These are phyloP conservation scores for Falco cherrug DNA, from an alignment of 2,797 vertebrate genomes.

Conservation along the genomic window DNA sequence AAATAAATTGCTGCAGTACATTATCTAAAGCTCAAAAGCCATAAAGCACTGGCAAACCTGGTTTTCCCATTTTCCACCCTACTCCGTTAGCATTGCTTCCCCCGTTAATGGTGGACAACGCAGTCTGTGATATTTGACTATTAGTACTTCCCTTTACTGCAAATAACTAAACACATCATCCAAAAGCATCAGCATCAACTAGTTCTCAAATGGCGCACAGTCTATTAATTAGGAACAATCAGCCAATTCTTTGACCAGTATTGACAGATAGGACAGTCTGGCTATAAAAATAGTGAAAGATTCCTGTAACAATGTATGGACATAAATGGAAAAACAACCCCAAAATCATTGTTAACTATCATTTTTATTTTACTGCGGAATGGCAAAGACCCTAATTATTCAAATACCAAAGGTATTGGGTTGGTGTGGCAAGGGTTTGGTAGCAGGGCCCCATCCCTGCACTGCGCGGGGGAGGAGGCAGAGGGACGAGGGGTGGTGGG, in stretches of 20 bases:
- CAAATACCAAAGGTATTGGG: not conserved
- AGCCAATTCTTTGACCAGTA: not conserved
- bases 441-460: no score
- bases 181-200: not conserved
- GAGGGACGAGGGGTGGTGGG: not conserved
- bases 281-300: not conserved
- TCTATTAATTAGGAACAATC: not conserved
- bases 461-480: no score
- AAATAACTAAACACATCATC: not conserved
- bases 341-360: not conserved
- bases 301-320: not conserved
- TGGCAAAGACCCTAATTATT: not conserved
- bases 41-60: not conserved
- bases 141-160: not conserved
- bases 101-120: not conserved
- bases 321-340: not conserved
- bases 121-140: not conserved
- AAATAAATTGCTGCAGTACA: constrained; percentile 34
- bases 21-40: not conserved
- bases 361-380: not conserved
- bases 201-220: not conserved
- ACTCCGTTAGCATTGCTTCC: not conserved
- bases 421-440: not conserved
- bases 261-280: not conserved
- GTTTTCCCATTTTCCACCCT: not conserved